These are phyloP conservation scores for Channallabes apus DNA, from an alignment of 2,797 vertebrate species.

Conservation along the genomic window DNA sequence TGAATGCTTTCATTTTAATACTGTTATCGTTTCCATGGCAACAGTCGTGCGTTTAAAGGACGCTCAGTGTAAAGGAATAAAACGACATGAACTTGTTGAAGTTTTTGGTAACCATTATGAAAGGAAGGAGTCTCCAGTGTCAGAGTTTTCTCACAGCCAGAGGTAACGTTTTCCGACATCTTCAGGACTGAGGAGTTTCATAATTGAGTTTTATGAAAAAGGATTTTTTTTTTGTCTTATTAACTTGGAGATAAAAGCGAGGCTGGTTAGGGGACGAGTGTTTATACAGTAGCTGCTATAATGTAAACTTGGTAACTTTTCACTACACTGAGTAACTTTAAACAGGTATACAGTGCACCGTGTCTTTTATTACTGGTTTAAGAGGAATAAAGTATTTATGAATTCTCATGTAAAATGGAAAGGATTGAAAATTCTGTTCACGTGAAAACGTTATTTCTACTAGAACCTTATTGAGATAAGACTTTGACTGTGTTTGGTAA, in stretches of 20 bases:
- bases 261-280: background rate
- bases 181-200: background rate
- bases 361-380: background rate
- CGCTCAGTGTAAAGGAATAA: background rate
- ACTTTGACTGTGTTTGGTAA: background rate
- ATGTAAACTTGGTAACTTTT: background rate
- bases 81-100: background rate
- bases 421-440: background rate
- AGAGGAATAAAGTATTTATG: background rate
- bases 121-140: conserved; percentile 1
- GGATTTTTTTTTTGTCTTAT: background rate
- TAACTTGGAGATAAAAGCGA: background rate
- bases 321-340: background rate
- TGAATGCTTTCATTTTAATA: background rate
- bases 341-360: background rate
- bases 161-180: background rate
- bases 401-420: background rate
- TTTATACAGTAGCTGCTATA: background rate
- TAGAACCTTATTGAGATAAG: background rate
- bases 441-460: background rate
- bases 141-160: background rate
- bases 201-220: no score
- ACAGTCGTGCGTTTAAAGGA: background rate
- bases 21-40: background rate
- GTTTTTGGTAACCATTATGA: background rate